These are phyloP conservation scores for Drosophila pseudotakahashii DNA, from an alignment of 2,888 invertebrate genomes.

Conservation along the genomic window DNA sequence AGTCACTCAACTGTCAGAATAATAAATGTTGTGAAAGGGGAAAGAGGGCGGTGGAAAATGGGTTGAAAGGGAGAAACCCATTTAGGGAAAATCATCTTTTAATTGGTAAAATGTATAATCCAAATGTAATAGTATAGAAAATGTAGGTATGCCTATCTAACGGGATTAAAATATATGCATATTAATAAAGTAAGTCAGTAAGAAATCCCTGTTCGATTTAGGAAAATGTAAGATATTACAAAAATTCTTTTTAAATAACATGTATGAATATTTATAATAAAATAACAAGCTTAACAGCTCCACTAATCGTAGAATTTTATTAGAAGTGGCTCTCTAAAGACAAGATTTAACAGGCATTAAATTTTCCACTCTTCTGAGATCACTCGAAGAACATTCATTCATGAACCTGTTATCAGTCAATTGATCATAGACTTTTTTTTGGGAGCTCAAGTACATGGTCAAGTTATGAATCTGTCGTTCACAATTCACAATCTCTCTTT, in stretches of 20 bases:
- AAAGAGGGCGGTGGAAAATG: neutral
- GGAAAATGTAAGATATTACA: too few relatives aligned
- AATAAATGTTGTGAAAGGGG: neutral
- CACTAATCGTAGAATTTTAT: neutral
- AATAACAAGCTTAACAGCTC: neutral
- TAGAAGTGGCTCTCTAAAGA: conserved; percentile 7
- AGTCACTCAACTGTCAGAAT: conserved; percentile 17
- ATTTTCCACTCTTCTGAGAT: conserved; percentile 22
- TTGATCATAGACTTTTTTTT: conserved; percentile 10
- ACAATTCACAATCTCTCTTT: conserved; percentile 34
- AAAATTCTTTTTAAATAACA: too few relatives aligned
- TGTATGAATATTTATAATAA: too few relatives aligned
- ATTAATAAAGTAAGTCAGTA: too few relatives aligned
- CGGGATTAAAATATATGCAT: too few relatives aligned
- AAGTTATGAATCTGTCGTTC: conserved; percentile 13
- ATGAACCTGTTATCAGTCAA: conserved; percentile 31
- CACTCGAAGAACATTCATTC: conserved; percentile 27
- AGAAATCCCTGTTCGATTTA: too few relatives aligned
- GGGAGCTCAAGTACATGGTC: conserved; percentile 18
- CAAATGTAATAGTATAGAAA: neutral
- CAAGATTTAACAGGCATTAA: conserved; percentile 11
- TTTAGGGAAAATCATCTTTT: neutral
- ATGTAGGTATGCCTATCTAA: too few relatives aligned
- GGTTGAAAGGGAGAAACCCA: neutral
- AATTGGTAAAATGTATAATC: neutral